Evolutionary conservation across 2,888 invertebrate species (phyloP).

Genomic region (Lithophane semibrunnea): DNA sequence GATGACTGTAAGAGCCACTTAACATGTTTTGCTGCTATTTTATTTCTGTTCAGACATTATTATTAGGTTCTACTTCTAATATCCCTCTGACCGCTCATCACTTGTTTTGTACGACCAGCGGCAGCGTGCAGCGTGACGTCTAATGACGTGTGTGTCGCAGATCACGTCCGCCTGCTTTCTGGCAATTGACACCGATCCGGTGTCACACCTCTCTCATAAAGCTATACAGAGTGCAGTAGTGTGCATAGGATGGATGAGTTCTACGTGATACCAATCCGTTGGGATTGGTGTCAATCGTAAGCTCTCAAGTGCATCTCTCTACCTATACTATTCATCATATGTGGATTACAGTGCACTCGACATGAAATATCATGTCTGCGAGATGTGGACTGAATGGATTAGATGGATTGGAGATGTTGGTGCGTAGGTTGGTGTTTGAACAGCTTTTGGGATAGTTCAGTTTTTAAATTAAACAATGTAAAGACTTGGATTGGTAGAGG

Average conservation of each 20-base stretch:
- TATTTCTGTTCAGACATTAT: neutral
- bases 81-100: too few relatives aligned
- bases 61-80: neutral
- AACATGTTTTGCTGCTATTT: neutral
- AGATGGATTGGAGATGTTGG: neutral
- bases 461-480: neutral
- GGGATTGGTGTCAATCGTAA: constrained; percentile 9
- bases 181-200: constrained; percentile 26
- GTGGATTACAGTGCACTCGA: neutral
- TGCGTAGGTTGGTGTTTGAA: neutral
- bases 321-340: neutral
- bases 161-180: neutral
- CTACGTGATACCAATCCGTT: neutral
- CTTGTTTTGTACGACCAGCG: neutral
- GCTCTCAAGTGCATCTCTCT: neutral
- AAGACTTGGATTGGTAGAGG: neutral
- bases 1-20: neutral
- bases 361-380: neutral
- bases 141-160: neutral
- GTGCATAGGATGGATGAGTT: neutral
- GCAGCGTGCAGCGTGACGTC: too few relatives aligned
- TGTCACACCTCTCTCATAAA: neutral
- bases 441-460: neutral
- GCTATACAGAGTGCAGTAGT: neutral
- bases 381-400: neutral